These are phyloP conservation scores for Chaenodraco wilsoni DNA, from an alignment of 2,797 vertebrate genomes.

Conservation along the genomic window DNA sequence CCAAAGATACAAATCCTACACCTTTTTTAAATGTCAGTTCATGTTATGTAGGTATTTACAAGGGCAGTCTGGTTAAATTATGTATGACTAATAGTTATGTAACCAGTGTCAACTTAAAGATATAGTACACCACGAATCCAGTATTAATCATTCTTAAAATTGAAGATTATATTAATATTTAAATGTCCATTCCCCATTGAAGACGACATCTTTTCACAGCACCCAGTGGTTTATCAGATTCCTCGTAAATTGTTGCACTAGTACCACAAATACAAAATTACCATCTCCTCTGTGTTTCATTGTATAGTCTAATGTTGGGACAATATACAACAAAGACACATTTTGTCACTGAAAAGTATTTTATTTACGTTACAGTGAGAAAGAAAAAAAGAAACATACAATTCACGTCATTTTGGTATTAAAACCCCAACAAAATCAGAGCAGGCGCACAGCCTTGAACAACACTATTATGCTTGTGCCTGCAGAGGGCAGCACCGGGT, in stretches of 20 bases:
- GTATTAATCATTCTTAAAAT: background rate
- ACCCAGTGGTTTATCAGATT: background rate
- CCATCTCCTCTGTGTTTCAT: background rate
- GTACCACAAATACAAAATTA: background rate
- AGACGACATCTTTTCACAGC: background rate
- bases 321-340: background rate
- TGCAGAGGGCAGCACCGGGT: slow-evolving; percentile 47
- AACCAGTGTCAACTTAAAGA: background rate
- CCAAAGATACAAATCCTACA: background rate
- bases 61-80: background rate
- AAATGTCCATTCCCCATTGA: background rate
- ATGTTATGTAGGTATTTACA: background rate
- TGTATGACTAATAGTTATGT: background rate
- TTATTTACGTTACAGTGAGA: slow-evolving; percentile 86
- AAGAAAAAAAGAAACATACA: slow-evolving; percentile 54
- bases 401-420: slow-evolving; percentile 76
- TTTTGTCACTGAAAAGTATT: slow-evolving; percentile 81
- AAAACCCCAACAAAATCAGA: slow-evolving; percentile 31
- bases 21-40: fast-evolving
- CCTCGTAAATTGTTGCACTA: too few species aligned
- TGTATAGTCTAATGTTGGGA: too few species aligned
- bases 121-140: too few species aligned
- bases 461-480: slow-evolving; percentile 24
- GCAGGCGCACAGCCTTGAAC: slow-evolving; percentile 33
- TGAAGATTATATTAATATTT: too few species aligned